A percentile compares a stretch with the other conserved stretches of the same genome.
Conservation (phyloP, 1,140 invertebrate species). For the Nasonia giraulti region DNA sequence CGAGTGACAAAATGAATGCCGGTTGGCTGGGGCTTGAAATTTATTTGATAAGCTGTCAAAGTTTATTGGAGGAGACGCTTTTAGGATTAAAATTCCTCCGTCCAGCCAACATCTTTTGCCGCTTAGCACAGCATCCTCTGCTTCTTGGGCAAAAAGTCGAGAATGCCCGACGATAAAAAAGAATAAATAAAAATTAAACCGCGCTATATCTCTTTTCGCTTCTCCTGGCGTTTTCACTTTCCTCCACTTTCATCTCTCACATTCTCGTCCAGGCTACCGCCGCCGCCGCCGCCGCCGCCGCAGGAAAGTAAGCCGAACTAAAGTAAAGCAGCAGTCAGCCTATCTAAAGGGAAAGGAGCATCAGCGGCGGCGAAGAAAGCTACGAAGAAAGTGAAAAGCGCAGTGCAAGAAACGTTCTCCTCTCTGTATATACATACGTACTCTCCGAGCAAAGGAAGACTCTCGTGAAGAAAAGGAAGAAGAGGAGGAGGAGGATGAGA, state of each 20-base stretch:
- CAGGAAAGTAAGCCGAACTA: slow-evolving; percentile 24
- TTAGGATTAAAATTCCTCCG: not conserved
- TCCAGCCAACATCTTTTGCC: not conserved
- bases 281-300: not conserved
- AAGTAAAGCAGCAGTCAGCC: not conserved
- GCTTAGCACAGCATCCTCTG: not conserved
- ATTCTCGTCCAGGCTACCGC: not conserved
- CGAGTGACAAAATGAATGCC: slow-evolving; percentile 42
- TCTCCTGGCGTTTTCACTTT: not conserved
- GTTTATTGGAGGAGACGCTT: not conserved
- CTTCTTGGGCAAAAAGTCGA: slow-evolving; percentile 1
- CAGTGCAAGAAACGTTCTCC: not conserved
- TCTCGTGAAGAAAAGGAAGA: not conserved
- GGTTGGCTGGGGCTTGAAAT: not conserved
- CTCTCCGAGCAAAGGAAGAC: not conserved
- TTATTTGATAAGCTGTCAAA: not conserved
- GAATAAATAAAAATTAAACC: not conserved
- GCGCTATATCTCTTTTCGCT: not conserved
- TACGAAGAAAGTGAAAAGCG: slow-evolving; percentile 15
- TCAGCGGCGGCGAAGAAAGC: not conserved
- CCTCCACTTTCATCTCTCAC: slow-evolving; percentile 33
- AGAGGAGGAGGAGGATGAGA: slow-evolving; percentile 45
- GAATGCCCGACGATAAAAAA: not conserved
- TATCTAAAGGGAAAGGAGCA: not conserved
- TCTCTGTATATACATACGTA: not conserved